Evolutionary conservation across 2,113 vertebrate species (phyloP).

Genomic region (Leptodactylus fuscus): DNA sequence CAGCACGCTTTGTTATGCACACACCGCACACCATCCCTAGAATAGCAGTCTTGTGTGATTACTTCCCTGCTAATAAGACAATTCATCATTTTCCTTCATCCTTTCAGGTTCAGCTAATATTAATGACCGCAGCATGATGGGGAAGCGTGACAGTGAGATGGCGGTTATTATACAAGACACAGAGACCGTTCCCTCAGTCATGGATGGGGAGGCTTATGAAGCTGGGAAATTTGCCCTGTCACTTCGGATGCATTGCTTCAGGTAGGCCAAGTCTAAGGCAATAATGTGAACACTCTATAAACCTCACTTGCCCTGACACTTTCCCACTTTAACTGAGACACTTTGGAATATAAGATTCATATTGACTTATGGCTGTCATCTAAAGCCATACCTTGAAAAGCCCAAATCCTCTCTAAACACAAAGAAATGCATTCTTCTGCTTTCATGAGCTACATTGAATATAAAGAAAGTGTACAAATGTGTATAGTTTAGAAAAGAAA

Average conservation of each 20-base stretch:
- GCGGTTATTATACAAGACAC: slow-evolving; percentile 91
- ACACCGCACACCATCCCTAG: background rate
- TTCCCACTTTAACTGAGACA: background rate
- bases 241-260: slow-evolving; percentile 92
- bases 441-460: background rate
- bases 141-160: slow-evolving; percentile 96
- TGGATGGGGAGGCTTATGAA: slow-evolving; percentile 84
- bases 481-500: background rate
- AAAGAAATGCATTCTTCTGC: background rate
- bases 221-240: slow-evolving; percentile 82
- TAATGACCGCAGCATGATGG: slow-evolving; percentile 98
- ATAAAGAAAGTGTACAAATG: background rate
- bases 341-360: background rate
- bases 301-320: background rate
- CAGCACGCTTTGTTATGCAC: background rate
- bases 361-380: slow-evolving; percentile 16
- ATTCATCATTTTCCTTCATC: slow-evolving; percentile 37
- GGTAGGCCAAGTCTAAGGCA: slow-evolving; percentile 69
- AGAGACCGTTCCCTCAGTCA: slow-evolving; percentile 77
- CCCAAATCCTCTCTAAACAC: background rate
- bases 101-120: slow-evolving; percentile 94
- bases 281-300: slow-evolving; percentile 25
- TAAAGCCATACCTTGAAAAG: background rate
- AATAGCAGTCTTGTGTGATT: background rate
- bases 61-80: slow-evolving; percentile 35